Base-by-base conservation (phyloP, 2,113 vertebrate genomes). In the Pan paniscus region DNA sequence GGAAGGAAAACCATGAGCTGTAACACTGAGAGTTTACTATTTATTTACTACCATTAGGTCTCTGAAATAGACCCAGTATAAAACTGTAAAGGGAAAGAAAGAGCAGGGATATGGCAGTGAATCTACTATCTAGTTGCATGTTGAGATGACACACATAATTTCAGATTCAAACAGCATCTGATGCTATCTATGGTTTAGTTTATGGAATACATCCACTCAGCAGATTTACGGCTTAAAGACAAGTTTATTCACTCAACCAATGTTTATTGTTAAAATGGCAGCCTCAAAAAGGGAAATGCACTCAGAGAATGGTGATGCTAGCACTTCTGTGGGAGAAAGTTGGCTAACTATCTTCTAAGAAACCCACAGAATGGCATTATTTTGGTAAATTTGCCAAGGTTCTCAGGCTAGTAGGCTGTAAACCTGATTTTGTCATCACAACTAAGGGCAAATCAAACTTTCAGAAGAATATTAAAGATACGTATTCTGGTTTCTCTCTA, bases 151-250 rank as follows among this genome's bases (percentile, higher is more conserved):
- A 85, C 18, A 70, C 14, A 11, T 27, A 61, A 81, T 68, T 75
- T 94, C 17, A 96, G n/a, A 61, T 92, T 92, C 43, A 59, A 96
- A 75, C 6, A 95, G 35, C 25, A 92, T 90, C 55, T 75, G 8
- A 84, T 30, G 46, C 8, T 38, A 76, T n/a, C 43, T 61, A 59
- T 6, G 23, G 43, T 64, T 93, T 80, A 90, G 48, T 75, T 92
- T 61, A 92, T 13, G 16, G 48, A 96, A 82, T 32, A 72, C 2
- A 48, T 32, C 2, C 27, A n/a, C 76, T 92, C 6, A 73, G 59
- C 38, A 88, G 20, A 82, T 43, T 78, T 25, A 73, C 4, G 38
- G 35, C 79, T 64, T 95, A 57, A 40, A n/a, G 78, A 46, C 35
- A 90, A 89, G 46, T 57, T 50, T 79, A 93, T 79, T 93, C 27